phyloP scores from a whole-genome alignment of 1,140 invertebrate species.

The Apis laboriosa region DNA sequence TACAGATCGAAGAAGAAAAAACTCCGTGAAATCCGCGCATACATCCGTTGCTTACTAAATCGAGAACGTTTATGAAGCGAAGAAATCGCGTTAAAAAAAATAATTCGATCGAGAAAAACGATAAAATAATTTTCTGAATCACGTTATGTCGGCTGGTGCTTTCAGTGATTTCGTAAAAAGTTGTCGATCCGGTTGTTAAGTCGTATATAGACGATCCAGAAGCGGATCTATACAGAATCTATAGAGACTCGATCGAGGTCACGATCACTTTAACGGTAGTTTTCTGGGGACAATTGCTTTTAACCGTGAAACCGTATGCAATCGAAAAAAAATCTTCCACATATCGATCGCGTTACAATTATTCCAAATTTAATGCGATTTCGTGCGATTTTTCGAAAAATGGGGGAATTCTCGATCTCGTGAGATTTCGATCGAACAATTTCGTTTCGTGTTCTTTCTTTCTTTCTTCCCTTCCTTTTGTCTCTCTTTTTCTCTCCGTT shows the following conservation, averaged over 20 bases:
- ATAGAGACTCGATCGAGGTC: constrained; percentile 55
- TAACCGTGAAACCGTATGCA: constrained; percentile 43
- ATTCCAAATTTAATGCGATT: constrained; percentile 16
- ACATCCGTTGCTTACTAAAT: too few relatives aligned
- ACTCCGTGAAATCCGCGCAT: too few relatives aligned
- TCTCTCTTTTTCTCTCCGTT: neutral
- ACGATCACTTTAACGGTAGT: constrained; percentile 65
- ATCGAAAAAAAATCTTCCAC: neutral
- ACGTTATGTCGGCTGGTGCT: neutral
- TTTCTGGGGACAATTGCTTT: constrained; percentile 48
- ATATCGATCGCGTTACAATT: constrained; percentile 39
- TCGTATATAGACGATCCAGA: constrained; percentile 29
- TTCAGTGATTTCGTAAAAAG: constrained; percentile 37
- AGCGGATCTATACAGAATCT: constrained; percentile 58
- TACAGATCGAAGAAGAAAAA: too few relatives aligned
- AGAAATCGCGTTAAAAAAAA: neutral
- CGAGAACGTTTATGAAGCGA: neutral
- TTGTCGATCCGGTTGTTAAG: constrained; percentile 34
- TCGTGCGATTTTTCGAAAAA: neutral
- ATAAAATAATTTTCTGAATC: neutral
- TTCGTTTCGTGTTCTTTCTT: neutral
- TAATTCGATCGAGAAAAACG: neutral
- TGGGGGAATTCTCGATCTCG: too few relatives aligned
- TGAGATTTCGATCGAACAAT: neutral
- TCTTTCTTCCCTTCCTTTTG: neutral